These are phyloP conservation scores for Drosophila triauraria DNA, from an alignment of 1,140 invertebrate species.

Conservation along the genomic window DNA sequence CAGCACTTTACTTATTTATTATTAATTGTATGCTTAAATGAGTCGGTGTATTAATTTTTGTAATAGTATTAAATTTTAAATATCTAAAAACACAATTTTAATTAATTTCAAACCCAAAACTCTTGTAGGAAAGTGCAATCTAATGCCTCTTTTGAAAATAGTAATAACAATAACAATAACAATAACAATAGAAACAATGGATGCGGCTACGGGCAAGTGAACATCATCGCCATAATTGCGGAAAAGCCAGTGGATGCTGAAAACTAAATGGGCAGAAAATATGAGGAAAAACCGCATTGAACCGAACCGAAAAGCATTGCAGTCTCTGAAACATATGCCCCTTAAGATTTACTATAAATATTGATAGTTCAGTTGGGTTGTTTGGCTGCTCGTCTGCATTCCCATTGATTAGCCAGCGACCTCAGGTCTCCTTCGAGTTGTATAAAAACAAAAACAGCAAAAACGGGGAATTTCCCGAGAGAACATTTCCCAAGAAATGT, in stretches of 20 bases:
- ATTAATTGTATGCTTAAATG: background rate
- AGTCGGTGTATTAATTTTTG: too few species aligned
- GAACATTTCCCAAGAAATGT: constrained; percentile 46
- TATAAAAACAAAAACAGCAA: constrained; percentile 1
- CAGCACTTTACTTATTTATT: background rate
- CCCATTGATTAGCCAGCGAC: constrained; percentile 52
- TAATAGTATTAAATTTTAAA: too few species aligned
- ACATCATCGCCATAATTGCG: constrained; percentile 39
- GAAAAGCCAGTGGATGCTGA: constrained; percentile 48
- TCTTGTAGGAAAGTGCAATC: background rate
- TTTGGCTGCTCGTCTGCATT: constrained; percentile 27
- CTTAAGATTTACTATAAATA: constrained; percentile 52
- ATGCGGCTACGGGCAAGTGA: constrained; percentile 25
- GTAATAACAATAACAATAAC: constrained; percentile 24
- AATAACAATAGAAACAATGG: constrained; percentile 24
- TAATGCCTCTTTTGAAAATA: background rate
- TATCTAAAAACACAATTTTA: background rate
- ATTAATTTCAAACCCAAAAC: background rate
- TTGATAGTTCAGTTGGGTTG: constrained; percentile 42
- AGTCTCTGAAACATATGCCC: constrained; percentile 6
- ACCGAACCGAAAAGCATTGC: constrained; percentile 17
- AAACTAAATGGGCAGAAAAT: constrained; percentile 17
- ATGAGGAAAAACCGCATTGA: constrained; percentile 24
- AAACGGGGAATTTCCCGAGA: constrained; percentile 36
- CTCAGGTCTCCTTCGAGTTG: background rate